Conservation (phyloP, 2,888 invertebrate species). For the Euplagia quadripunctaria region DNA sequence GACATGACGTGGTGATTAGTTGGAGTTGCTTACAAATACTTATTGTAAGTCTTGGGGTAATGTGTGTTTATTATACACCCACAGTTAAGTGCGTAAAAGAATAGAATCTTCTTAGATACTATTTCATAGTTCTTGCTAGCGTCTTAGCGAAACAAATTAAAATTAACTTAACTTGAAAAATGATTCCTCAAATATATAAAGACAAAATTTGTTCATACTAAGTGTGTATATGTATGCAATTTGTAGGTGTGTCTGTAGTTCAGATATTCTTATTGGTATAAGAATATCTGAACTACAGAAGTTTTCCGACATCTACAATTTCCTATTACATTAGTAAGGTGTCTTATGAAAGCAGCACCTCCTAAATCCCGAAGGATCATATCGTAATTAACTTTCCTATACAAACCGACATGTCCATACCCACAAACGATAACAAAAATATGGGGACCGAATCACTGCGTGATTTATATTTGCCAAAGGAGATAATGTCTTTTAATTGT, state of each 20-base stretch:
- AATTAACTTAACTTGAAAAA: neutral
- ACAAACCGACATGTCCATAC: conserved; percentile 32
- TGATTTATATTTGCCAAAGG: conserved; percentile 46
- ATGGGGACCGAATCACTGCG: conserved; percentile 42
- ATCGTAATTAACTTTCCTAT: conserved; percentile 55
- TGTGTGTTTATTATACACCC: neutral
- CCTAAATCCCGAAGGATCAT: conserved; percentile 52
- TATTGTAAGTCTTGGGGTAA: neutral
- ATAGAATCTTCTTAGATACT: no score
- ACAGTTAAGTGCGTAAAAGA: neutral
- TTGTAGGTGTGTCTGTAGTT: no score
- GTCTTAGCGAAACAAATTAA: neutral
- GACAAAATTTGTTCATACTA: neutral
- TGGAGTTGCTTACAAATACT: neutral
- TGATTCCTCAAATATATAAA: neutral
- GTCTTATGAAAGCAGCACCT: conserved; percentile 40
- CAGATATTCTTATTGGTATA: neutral
- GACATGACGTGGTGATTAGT: neutral
- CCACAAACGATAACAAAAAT: conserved; percentile 45
- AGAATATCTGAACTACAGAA: neutral
- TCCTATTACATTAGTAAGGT: conserved; percentile 43
- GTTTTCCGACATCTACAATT: conserved; percentile 37
- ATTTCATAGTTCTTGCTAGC: no score
- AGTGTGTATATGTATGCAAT: neutral
- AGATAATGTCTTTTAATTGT: conserved; percentile 53